Evolutionary conservation across 2,113 vertebrate genomes (phyloP), one percentile per base, ranked within the genome.

Genomic region (Tragelaphus scriptus): DNA sequence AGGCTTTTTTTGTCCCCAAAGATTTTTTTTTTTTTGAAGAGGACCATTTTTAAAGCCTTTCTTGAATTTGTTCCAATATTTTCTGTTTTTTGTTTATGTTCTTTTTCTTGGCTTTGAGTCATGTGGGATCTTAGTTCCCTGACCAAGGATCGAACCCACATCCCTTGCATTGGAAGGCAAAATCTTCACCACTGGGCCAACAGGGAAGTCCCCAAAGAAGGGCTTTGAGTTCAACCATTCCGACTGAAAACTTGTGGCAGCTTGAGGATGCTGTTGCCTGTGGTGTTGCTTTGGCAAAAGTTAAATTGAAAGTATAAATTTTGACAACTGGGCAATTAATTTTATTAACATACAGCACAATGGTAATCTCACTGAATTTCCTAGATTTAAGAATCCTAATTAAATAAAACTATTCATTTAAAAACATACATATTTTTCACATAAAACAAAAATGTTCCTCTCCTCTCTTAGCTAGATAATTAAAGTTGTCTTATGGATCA

Each of bases 371-470:
- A 28, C 2, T 77, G 59, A 59, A 68, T 55, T 95, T 85, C 26
- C 28, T 94, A 79, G 26, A 84, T 44, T 65, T 55, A 88, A 90
- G 21, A 68, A 88, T 85, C 21, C 26, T 40, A 88, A 94, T 77
- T 59, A 92, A 91, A 65, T 21, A 85, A 88, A 90, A 55, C 55
- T 94, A 59, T 85, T 97, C 53, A 81, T 86, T 91, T 98, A 81
- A 77, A 91, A 94, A 53, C 2, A 79, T 36, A 17, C 0, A 44
- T 11, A 5, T 49, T 90, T 96, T 94, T 94, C 17, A 75, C 44
- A 11, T 96, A 68, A 89, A 90, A 12, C 44, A 77, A 25, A 86
- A 81, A 79, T 14, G 2, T 84, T 53, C 16, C 53, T 85, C 21
- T 88, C 15, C 5, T 55, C 75, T 75, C 4, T 6, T 19, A 88